Evolutionary conservation across 2,113 vertebrate genomes (phyloP).

Genomic region (Ibidorhyncha struthersii): DNA sequence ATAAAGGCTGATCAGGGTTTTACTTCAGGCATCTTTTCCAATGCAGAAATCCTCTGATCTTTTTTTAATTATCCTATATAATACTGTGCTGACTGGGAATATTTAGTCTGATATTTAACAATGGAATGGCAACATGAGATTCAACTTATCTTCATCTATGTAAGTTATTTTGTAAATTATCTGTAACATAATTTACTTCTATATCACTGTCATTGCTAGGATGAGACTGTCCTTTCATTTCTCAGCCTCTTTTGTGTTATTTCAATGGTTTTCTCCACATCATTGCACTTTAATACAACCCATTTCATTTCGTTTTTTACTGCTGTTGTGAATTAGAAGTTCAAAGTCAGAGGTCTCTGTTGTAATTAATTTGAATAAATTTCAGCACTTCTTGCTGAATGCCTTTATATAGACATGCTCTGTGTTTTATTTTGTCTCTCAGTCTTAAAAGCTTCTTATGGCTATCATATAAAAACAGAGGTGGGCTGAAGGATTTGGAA

Average conservation of each 20-base stretch:
- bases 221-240: slow-evolving; percentile 23
- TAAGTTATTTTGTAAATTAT: slow-evolving; percentile 70
- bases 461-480: background rate
- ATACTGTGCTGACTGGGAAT: background rate
- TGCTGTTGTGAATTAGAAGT: slow-evolving; percentile 70
- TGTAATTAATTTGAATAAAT: slow-evolving; percentile 74
- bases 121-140: slow-evolving; percentile 18
- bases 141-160: background rate
- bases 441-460: background rate
- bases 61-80: background rate
- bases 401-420: background rate
- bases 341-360: slow-evolving; percentile 53
- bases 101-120: slow-evolving; percentile 42
- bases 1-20: slow-evolving; percentile 31
- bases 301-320: slow-evolving; percentile 59
- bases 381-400: slow-evolving; percentile 44
- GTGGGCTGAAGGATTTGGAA: background rate
- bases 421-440: background rate
- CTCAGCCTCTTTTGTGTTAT: background rate
- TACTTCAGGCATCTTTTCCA: slow-evolving; percentile 12
- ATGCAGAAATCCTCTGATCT: background rate
- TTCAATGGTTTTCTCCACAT: slow-evolving; percentile 28
- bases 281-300: slow-evolving; percentile 75
- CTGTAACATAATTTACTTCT: slow-evolving; percentile 49
- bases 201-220: background rate